Base-by-base conservation (phyloP, 1,140 invertebrate species). In the Drosophila ficusphila region DNA sequence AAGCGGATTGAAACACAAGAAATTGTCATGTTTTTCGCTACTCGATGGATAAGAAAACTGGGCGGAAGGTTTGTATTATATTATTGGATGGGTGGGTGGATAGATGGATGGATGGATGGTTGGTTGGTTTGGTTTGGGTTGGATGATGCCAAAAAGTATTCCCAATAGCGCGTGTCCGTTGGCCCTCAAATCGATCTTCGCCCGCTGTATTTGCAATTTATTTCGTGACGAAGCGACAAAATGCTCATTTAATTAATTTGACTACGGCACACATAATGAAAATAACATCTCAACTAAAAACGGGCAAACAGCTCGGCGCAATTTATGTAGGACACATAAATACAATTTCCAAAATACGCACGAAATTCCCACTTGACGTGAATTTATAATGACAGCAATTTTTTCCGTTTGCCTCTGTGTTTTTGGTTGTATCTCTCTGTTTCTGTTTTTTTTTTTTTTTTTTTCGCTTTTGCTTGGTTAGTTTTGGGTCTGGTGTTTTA, bases 331-430 rank as follows among this genome's bases (percentile, higher is more conserved):
- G 52, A 71, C 68, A 48, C 64, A 70, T 71, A 69, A 71, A 71
- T 71, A 70, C 69, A 70, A 71, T 70, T 71, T 71, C 68, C 68
- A 70, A 71, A 71, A 71, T 71, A 71, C 68, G 65, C 68, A 71
- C 65, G 53, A 70, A 70, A 70, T 58, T 47, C 52, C 23, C 46
- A 70, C 49, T 71, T 71, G 68, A 58, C 64, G 53, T 69, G 65
- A 71, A 71, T 64, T 46, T 64, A 47, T 64, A 61, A 64, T 64
- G 60, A 41, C 60, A 27, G n/a, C 38, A 42, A 34, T 19, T 33
- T 46, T 46, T 46, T 44, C 21, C 53, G 31, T 27, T 27, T 27
- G 6, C 38, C n/a, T 33, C 39, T 23, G 29, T 27, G 53, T 58
- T 52, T 62, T 60, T 7, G 18, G 12, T 4, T 33, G 18, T 29